phyloP scores from a whole-genome alignment of 2,888 invertebrate genomes.

The Mesodorylaimus sp. region DNA sequence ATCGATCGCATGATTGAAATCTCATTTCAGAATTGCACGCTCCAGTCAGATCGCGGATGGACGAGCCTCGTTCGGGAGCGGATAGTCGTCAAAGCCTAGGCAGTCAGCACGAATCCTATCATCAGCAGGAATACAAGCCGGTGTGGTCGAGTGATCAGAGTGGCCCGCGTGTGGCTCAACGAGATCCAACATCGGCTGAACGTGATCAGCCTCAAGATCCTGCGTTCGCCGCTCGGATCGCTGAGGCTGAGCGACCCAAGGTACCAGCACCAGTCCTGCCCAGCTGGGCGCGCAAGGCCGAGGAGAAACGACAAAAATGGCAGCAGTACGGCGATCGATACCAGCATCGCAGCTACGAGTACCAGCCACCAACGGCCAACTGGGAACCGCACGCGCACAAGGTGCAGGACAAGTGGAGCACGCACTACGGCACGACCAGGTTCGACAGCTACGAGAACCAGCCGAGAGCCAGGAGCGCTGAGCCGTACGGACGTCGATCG shows the following conservation, averaged over 20 bases:
- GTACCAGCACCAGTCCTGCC: constrained; percentile 7
- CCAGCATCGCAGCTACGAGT: too few relatives aligned
- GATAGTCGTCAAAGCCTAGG: too few relatives aligned
- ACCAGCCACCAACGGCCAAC: too few relatives aligned
- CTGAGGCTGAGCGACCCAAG: constrained; percentile 12
- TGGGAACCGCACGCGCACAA: background rate
- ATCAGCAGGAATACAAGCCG: too few relatives aligned
- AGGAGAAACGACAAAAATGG: constrained; percentile 8
- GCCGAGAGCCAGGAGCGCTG: background rate
- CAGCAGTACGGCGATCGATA: too few relatives aligned
- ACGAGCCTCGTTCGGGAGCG: too few relatives aligned
- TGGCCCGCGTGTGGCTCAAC: background rate
- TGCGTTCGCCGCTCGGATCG: constrained; percentile 6
- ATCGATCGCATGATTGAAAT: too few relatives aligned
- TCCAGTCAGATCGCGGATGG: too few relatives aligned
- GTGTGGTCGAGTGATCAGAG: background rate
- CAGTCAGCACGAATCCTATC: too few relatives aligned
- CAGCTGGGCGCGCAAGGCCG: constrained; percentile 10
- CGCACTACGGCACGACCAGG: background rate
- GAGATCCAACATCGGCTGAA: background rate
- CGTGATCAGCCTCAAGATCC: background rate
- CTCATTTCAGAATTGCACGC: too few relatives aligned
- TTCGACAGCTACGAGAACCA: background rate
- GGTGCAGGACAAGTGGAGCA: background rate
- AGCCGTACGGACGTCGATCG: background rate